phyloP scores from a whole-genome alignment of 2,113 vertebrate genomes.

The Gymnogyps californianus region DNA sequence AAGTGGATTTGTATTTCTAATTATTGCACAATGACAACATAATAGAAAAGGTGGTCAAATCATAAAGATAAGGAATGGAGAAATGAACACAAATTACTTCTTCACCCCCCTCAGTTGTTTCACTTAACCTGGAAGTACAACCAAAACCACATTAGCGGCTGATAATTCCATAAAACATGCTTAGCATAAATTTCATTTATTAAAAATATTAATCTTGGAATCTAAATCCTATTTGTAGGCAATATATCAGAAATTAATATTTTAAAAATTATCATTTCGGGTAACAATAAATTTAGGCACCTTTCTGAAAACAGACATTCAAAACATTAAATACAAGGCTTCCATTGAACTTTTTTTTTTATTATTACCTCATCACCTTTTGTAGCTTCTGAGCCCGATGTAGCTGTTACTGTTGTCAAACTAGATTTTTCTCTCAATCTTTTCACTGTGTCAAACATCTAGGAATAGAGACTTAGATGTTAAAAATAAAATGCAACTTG shows the following conservation, averaged over 20 bases:
- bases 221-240: background rate
- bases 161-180: background rate
- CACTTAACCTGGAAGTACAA: background rate
- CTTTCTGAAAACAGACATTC: background rate
- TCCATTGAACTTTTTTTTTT: background rate
- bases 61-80: background rate
- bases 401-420: conserved; percentile 73
- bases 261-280: background rate
- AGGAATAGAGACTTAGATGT: conserved; percentile 25
- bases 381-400: conserved; percentile 75
- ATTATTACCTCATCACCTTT: conserved; percentile 88
- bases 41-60: background rate
- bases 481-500: background rate
- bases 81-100: background rate
- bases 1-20: background rate
- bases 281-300: background rate
- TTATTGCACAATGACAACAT: background rate
- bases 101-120: background rate
- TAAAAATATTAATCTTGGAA: background rate
- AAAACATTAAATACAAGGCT: background rate
- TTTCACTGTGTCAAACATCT: conserved; percentile 96
- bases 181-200: background rate
- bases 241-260: background rate
- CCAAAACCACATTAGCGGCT: background rate
- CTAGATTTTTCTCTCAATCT: conserved; percentile 90